These are phyloP conservation scores for Etheostoma perlongum DNA, from an alignment of 2,797 vertebrate genomes.

Conservation along the genomic window DNA sequence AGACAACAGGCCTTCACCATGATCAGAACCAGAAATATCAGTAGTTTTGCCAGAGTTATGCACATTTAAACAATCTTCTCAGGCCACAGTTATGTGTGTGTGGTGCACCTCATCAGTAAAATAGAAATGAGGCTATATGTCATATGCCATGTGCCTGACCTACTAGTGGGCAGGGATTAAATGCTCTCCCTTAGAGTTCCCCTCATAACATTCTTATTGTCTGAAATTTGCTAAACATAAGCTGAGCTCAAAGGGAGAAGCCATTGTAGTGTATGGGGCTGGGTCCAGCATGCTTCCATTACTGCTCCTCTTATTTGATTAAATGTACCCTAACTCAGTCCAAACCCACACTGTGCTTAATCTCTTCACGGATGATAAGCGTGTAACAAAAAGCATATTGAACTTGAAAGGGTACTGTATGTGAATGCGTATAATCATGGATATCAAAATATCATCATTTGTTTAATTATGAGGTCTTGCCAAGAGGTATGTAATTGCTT, in stretches of 20 bases:
- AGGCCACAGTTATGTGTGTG: constrained; percentile 18
- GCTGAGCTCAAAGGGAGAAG: constrained; percentile 73
- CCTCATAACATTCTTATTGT: constrained; percentile 75
- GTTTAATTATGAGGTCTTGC: constrained; percentile 83
- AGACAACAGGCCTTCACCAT: neutral
- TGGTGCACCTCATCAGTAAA: constrained; percentile 24
- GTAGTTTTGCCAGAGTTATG: constrained; percentile 7
- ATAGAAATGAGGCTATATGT: constrained; percentile 5
- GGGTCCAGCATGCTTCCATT: constrained; percentile 84
- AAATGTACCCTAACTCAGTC: constrained; percentile 79
- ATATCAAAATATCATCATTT: constrained; percentile 85
- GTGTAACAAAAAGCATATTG: constrained; percentile 84
- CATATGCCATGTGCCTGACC: constrained; percentile 51
- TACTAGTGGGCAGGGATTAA: constrained; percentile 46
- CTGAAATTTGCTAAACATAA: constrained; percentile 76
- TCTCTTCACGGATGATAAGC: constrained; percentile 80
- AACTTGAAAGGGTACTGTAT: constrained; percentile 82
- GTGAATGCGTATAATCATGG: constrained; percentile 81
- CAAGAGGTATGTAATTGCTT: constrained; percentile 83
- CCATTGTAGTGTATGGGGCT: constrained; percentile 35
- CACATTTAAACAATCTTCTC: constrained; percentile 13
- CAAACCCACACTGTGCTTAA: constrained; percentile 79
- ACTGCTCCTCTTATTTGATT: constrained; percentile 82
- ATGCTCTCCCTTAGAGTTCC: constrained; percentile 41
- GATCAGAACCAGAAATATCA: constrained; percentile 9